A percentile compares a stretch with the other conserved stretches of the same genome.
Evolutionary conservation across 2,797 vertebrate genomes (phyloP).

Genomic region (Rhodeus uyekii): DNA sequence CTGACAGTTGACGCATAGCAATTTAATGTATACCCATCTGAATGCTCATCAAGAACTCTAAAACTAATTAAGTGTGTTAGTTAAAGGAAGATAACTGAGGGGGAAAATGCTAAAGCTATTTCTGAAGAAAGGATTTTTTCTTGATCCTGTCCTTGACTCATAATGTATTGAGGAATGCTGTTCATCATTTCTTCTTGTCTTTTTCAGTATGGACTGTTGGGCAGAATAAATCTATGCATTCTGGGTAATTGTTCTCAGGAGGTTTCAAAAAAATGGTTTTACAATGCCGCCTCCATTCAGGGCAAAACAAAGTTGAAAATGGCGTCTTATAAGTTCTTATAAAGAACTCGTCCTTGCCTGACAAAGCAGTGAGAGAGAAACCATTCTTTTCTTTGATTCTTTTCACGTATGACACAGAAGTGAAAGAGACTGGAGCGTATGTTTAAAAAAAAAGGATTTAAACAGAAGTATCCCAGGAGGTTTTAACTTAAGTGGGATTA

Average conservation of each 20-base stretch:
- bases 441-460: conserved; percentile 56
- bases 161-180: conserved; percentile 11
- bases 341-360: conserved; percentile 53
- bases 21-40: conserved; percentile 45
- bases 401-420: conserved; percentile 45
- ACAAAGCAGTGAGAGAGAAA: conserved; percentile 55
- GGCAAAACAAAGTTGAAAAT: conserved; percentile 11
- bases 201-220: conserved; percentile 2
- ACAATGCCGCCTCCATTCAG: conserved; percentile 29
- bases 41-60: conserved; percentile 24
- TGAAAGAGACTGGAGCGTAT: conserved; percentile 56
- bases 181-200: conserved; percentile 16
- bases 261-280: conserved; percentile 14
- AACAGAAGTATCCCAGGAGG: conserved; percentile 62
- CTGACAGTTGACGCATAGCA: conserved; percentile 24
- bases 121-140: conserved; percentile 6
- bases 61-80: conserved; percentile 1
- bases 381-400: conserved; percentile 54
- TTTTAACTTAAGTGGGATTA: conserved; percentile 69
- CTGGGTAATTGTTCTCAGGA: conserved; percentile 30
- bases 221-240: conserved; percentile 45
- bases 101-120: conserved; percentile 24
- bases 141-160: conserved; percentile 26
- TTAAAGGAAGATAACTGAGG: conserved; percentile 20
- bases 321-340: neutral